These are phyloP conservation scores for Megathymus violae DNA, from an alignment of 1,140 invertebrate species.

Conservation along the genomic window DNA sequence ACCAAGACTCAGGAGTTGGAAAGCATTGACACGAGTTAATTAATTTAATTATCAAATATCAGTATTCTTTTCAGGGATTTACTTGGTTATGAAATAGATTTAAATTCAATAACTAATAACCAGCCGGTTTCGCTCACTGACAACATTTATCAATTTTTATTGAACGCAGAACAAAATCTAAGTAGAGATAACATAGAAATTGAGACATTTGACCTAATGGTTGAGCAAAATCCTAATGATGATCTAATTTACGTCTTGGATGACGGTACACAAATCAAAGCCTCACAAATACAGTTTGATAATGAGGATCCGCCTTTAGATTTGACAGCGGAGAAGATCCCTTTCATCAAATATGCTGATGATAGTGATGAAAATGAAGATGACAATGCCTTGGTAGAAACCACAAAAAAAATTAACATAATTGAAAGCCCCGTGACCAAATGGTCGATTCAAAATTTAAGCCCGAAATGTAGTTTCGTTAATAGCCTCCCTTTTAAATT, in stretches of 20 bases:
- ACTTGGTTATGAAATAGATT: constrained; percentile 70
- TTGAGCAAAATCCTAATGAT: constrained; percentile 45
- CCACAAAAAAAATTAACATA: constrained; percentile 62
- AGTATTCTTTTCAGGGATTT: constrained; percentile 56
- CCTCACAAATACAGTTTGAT: constrained; percentile 77
- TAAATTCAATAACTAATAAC: constrained; percentile 70
- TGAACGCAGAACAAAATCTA: constrained; percentile 56
- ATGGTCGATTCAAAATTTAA: constrained; percentile 51
- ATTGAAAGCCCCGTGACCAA: constrained; percentile 59
- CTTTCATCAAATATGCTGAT: constrained; percentile 67
- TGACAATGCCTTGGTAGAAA: constrained; percentile 33
- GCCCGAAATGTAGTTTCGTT: constrained; percentile 59
- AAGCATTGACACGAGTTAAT: too few species aligned
- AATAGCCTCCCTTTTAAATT: constrained; percentile 70
- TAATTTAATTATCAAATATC: too few species aligned
- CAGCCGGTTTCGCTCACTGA: constrained; percentile 64
- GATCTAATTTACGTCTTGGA: constrained; percentile 67
- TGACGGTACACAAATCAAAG: constrained; percentile 73
- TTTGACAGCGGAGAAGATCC: constrained; percentile 65
- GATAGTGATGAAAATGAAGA: constrained; percentile 45
- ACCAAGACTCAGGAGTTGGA: too few species aligned
- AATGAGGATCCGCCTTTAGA: constrained; percentile 71
- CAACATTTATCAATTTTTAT: constrained; percentile 68
- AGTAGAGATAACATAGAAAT: constrained; percentile 24
- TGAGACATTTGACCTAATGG: constrained; percentile 45